A percentile compares a stretch with the other conserved stretches of the same genome.
Evolutionary conservation across 2,888 invertebrate species (phyloP).

Genomic region (Scelioninae gen. 2): DNA sequence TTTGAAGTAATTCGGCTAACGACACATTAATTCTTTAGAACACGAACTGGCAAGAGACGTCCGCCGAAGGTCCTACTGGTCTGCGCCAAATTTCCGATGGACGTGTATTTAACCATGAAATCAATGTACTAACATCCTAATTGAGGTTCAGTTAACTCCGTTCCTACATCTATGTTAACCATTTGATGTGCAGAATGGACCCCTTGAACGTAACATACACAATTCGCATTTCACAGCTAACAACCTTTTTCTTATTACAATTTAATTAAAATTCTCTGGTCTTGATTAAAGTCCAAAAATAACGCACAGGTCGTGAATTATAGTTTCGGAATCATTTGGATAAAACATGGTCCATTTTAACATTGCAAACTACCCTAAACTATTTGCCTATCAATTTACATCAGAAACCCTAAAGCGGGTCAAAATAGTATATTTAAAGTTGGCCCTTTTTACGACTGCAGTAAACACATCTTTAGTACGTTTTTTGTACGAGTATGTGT

Average conservation of each 20-base stretch:
- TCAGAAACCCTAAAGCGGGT: slow-evolving; percentile 27
- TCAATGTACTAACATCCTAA: slow-evolving; percentile 47
- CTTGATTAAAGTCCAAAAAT: too few species aligned
- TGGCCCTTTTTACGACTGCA: slow-evolving; percentile 54
- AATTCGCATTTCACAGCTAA: background rate
- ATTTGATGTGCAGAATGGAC: slow-evolving; percentile 19
- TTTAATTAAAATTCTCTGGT: background rate
- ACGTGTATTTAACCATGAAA: slow-evolving; percentile 52
- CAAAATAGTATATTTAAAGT: slow-evolving; percentile 49
- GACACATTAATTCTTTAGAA: slow-evolving; percentile 46
- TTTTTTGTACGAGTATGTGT: slow-evolving; percentile 48
- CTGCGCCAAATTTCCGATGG: slow-evolving; percentile 44
- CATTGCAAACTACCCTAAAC: slow-evolving; percentile 16
- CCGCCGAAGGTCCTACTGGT: slow-evolving; percentile 35
- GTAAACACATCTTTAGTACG: slow-evolving; percentile 57
- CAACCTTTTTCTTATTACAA: background rate
- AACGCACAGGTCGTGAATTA: too few species aligned
- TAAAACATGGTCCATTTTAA: slow-evolving; percentile 17
- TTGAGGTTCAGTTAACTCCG: slow-evolving; percentile 42
- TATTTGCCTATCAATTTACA: slow-evolving; percentile 48
- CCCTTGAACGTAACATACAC: slow-evolving; percentile 31
- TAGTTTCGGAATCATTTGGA: background rate
- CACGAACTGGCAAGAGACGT: slow-evolving; percentile 46
- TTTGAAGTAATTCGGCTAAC: too few species aligned
- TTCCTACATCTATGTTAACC: slow-evolving; percentile 8